Evolutionary conservation across 1,140 invertebrate genomes (phyloP).

Genomic region (Delia radicum): DNA sequence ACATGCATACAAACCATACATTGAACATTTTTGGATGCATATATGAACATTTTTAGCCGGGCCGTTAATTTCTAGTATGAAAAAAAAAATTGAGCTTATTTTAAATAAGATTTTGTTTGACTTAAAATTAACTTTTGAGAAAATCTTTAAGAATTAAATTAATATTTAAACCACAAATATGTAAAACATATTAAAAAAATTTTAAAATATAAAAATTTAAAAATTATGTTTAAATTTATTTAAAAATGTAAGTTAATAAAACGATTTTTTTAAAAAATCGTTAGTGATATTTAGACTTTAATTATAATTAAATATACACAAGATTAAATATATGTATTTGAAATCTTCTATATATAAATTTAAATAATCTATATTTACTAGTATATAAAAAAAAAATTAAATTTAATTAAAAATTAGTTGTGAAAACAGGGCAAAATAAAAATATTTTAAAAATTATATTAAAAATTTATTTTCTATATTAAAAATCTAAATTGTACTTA

Average conservation of each 20-base stretch:
- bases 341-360: neutral
- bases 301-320: slow-evolving; percentile 33
- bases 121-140: neutral
- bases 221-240: neutral
- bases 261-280: slow-evolving; percentile 46
- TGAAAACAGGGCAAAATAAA: neutral
- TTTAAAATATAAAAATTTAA: neutral
- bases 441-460: neutral
- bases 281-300: slow-evolving; percentile 56
- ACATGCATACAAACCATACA: no score
- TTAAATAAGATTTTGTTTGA: neutral
- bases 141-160: neutral
- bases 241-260: slow-evolving; percentile 27
- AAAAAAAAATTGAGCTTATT: neutral
- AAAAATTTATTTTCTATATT: no score
- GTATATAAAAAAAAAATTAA: neutral
- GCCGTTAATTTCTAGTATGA: no score
- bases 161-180: neutral
- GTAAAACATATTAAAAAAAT: neutral
- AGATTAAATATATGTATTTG: neutral
- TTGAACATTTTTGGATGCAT: no score
- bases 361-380: neutral
- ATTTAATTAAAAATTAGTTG: neutral
- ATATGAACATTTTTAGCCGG: no score
- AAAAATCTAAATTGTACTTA: no score